These are phyloP conservation scores for Rhadina sibilatrix DNA, from an alignment of 2,113 vertebrate genomes.

Conservation along the genomic window DNA sequence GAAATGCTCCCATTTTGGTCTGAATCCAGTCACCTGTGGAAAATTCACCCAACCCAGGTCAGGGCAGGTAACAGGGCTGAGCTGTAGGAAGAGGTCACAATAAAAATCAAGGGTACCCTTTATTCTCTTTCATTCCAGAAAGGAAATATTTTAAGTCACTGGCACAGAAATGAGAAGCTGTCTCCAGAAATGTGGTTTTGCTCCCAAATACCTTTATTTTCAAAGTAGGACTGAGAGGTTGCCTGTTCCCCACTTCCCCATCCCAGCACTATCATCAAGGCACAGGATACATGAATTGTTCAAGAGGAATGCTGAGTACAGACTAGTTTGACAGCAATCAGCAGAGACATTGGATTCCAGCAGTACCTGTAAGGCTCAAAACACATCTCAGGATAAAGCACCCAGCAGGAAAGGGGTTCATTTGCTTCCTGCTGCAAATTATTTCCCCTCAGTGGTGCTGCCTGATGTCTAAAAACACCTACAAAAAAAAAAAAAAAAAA, in stretches of 20 bases:
- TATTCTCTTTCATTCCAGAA: neutral
- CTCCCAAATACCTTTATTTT: conserved; percentile 51
- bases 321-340: neutral
- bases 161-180: conserved; percentile 34
- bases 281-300: neutral
- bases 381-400: neutral
- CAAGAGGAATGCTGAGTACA: conserved; percentile 13
- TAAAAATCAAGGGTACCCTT: neutral
- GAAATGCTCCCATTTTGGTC: neutral
- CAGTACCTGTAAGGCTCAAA: neutral
- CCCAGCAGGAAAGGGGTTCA: neutral
- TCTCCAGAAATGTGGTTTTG: conserved; percentile 23
- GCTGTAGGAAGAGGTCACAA: neutral
- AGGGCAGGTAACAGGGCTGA: neutral
- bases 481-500: neutral
- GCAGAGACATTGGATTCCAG: neutral
- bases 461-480: neutral
- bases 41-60: neutral
- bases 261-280: neutral
- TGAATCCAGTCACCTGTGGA: neutral
- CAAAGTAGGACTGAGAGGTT: neutral
- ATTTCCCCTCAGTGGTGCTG: neutral
- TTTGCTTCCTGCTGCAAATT: neutral
- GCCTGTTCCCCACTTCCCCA: neutral
- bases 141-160: neutral